Conservation (phyloP, 1,140 invertebrate genomes). For the Drosophila lini region DNA sequence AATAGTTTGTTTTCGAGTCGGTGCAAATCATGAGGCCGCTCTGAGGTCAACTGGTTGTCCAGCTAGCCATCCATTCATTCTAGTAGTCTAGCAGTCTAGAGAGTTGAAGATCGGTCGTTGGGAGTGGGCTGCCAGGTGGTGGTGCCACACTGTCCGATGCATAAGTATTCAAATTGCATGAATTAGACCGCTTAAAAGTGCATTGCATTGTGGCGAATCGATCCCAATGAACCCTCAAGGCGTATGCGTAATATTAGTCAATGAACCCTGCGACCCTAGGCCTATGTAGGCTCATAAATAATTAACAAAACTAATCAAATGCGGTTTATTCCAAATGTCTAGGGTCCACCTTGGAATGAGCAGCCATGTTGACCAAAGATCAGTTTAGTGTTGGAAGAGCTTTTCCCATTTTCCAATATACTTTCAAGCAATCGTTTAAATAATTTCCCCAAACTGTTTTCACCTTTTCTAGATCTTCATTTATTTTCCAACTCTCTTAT, state of each 20-base stretch:
- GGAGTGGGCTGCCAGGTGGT: conserved; percentile 1
- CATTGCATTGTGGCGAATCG: background rate
- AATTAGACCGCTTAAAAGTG: background rate
- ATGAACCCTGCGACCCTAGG: conserved; percentile 5
- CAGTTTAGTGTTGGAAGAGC: background rate
- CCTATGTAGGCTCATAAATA: background rate
- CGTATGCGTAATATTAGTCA: conserved; percentile 11
- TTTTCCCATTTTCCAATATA: conserved; percentile 1
- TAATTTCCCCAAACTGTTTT: background rate
- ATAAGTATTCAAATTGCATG: background rate
- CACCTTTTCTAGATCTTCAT: background rate
- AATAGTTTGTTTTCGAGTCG: conserved; percentile 65
- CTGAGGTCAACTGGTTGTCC: conserved; percentile 77
- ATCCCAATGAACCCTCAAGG: background rate
- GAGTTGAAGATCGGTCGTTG: conserved; percentile 36
- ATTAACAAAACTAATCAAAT: conserved; percentile 24
- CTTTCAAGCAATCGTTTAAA: background rate
- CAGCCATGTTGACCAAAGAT: background rate
- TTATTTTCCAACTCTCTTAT: background rate
- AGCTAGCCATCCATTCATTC: conserved; percentile 55
- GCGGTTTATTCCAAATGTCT: background rate
- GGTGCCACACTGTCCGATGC: background rate
- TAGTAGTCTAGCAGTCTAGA: conserved; percentile 8
- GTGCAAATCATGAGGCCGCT: conserved; percentile 62
- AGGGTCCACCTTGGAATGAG: background rate